Evolutionary conservation across 2,888 invertebrate species (phyloP).

Genomic region (Nineta flava): DNA sequence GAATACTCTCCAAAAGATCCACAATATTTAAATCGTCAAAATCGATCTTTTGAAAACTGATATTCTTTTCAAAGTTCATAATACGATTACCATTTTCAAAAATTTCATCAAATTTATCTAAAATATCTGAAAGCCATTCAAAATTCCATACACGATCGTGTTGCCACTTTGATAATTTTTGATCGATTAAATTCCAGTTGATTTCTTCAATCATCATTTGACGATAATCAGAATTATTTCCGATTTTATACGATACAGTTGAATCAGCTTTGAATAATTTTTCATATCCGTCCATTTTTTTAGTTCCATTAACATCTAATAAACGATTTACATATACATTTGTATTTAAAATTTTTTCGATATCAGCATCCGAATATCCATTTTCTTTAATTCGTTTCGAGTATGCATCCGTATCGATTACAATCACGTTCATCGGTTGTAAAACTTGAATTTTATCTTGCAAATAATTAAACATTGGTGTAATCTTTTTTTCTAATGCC

Average conservation of each 20-base stretch:
- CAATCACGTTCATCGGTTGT: background rate
- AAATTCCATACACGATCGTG: constrained; percentile 32
- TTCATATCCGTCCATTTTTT: background rate
- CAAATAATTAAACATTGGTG: constrained; percentile 5
- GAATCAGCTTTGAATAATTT: background rate
- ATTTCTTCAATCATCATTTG: background rate
- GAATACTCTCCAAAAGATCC: constrained; percentile 28
- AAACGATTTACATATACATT: constrained; percentile 22
- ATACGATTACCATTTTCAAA: constrained; percentile 29
- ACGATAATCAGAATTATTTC: background rate
- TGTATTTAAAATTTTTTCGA: constrained; percentile 19
- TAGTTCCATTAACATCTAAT: background rate
- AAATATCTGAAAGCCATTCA: constrained; percentile 29
- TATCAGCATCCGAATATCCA: background rate
- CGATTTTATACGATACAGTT: background rate
- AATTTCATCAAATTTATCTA: constrained; percentile 26
- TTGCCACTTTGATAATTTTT: constrained; percentile 24
- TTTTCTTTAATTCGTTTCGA: background rate
- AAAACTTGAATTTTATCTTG: constrained; percentile 2
- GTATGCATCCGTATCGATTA: background rate
- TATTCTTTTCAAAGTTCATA: constrained; percentile 28
- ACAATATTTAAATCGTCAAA: constrained; percentile 23
- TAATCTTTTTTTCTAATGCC: constrained; percentile 2
- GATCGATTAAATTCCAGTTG: constrained; percentile 1
- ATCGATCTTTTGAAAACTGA: constrained; percentile 25